Evolutionary conservation across 2,113 vertebrate species (phyloP), one percentile per base, ranked within the genome.

Genomic region (Arenaria interpres): DNA sequence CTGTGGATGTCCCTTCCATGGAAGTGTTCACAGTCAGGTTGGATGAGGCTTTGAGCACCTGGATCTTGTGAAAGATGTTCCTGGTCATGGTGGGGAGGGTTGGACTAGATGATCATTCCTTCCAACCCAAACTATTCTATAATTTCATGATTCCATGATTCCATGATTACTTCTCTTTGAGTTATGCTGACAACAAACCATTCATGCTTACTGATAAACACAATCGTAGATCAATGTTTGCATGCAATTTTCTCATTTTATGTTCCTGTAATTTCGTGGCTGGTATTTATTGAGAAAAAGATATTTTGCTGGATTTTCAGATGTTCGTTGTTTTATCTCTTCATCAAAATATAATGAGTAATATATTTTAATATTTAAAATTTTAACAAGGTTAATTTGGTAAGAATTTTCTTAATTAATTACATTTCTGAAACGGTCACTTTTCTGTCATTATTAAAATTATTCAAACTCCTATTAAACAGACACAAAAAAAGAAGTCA

Each of bases 31-130:
- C 37, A n/a, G n/a, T 14, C 22, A 67, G 10, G 4, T 2, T n/a
- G 20, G 11, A 25, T 16, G 12, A 5, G 23, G 5, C 9, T 66
- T 73, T n/a, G 30, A 69, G 10, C 6, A 76, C 30, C 14, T 5
- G 41, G 14, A 18, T 86, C 33, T 24, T 33, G 13, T 48, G 33
- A 18, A 72, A 48, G 17, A 8, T 21, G 6, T 41, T 3, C 19
- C 17, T 43, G 7, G 4, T 5, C 1, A 7, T 46, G 7, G 14
- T 17, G 48, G 14, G 6, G 4, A 8, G 1, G 1, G 1, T 33
- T 46, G 7, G 5, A 23, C 16, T 21, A 22, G 11, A 12, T n/a
- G 14, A 9, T 15, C 39, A 39, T 62, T 79, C 5, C 11, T 66
- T 50, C 28, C 39, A 78, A 89, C 6, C 2, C 9, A 78, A 69